These are phyloP conservation scores for Panulirus ornatus DNA, from an alignment of 1,140 invertebrate species.

Conservation along the genomic window DNA sequence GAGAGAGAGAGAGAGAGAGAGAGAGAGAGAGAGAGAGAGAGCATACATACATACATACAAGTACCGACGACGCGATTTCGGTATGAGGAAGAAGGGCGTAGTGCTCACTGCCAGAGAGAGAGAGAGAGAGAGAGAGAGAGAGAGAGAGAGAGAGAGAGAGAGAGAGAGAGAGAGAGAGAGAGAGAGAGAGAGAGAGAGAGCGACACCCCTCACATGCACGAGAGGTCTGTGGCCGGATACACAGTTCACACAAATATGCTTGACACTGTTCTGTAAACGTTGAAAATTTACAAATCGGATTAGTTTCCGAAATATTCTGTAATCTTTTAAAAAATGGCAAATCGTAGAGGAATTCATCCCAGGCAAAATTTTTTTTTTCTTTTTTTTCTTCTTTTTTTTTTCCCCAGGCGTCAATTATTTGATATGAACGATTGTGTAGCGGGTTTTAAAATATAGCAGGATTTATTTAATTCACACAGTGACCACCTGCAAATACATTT, in stretches of 20 bases:
- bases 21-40: neutral
- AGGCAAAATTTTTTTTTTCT: constrained; percentile 21
- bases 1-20: neutral
- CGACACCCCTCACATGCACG: neutral
- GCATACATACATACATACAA: too few relatives aligned
- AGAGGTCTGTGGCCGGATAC: constrained; percentile 18
- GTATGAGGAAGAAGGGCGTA: too few relatives aligned
- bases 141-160: neutral
- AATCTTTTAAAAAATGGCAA: constrained; percentile 43
- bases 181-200: neutral
- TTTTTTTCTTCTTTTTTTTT: constrained; percentile 8
- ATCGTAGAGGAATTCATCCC: constrained; percentile 54
- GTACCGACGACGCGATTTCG: too few relatives aligned
- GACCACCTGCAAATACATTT: neutral
- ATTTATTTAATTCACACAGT: constrained; percentile 48
- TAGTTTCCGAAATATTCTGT: constrained; percentile 41
- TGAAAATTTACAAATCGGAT: constrained; percentile 60
- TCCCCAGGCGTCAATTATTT: constrained; percentile 44
- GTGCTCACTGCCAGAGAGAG: neutral
- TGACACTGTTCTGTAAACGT: constrained; percentile 45
- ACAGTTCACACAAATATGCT: constrained; percentile 39
- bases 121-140: constrained; percentile 18
- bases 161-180: neutral
- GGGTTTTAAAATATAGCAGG: constrained; percentile 22
- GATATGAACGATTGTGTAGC: constrained; percentile 41